These are phyloP conservation scores for Hipposideros armiger DNA, from an alignment of 2,113 vertebrate species.

Conservation along the genomic window DNA sequence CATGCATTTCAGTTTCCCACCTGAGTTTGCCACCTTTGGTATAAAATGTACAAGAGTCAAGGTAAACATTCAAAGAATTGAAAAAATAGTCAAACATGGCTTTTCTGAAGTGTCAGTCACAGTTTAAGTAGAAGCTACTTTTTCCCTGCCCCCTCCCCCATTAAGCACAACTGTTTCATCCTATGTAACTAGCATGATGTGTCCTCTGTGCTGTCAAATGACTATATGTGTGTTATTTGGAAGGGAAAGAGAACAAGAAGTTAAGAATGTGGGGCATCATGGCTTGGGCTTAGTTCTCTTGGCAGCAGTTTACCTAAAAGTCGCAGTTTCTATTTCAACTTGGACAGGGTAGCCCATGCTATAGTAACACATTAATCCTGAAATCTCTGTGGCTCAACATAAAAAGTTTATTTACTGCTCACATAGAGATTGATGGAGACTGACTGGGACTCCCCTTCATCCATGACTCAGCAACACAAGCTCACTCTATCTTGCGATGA, in stretches of 20 bases:
- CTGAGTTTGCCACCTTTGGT: background rate
- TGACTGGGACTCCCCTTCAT: background rate
- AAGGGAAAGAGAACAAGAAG: conserved; percentile 3
- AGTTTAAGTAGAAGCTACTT: background rate
- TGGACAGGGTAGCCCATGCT: background rate
- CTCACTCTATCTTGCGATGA: background rate
- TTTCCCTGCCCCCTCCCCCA: background rate
- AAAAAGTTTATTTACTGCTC: background rate
- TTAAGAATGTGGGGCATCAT: background rate
- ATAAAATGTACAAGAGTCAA: background rate
- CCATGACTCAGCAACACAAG: background rate
- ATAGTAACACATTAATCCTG: background rate
- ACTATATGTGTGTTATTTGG: background rate
- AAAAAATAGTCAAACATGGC: background rate
- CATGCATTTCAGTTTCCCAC: background rate
- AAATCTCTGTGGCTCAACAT: background rate
- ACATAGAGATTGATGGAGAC: background rate
- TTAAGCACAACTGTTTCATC: background rate
- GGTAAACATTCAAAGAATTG: background rate
- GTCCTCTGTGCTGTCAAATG: background rate
- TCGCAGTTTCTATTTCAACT: background rate
- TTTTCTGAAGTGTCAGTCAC: background rate
- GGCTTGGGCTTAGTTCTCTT: background rate
- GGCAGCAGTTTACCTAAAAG: background rate
- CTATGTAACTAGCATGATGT: background rate